phyloP scores from a whole-genome alignment of 2,888 invertebrate genomes.

The Lasius fuliginosus region DNA sequence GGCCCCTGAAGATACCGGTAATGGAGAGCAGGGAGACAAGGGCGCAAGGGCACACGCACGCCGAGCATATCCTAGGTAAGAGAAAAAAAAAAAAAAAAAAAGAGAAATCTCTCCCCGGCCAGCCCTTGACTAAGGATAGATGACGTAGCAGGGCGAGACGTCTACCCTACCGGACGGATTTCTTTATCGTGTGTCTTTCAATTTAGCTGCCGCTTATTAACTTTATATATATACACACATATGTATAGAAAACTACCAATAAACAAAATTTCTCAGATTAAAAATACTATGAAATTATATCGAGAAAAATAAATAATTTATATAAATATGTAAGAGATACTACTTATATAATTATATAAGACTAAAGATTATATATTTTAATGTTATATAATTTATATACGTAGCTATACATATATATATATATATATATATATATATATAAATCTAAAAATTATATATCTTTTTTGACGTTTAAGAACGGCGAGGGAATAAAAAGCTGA shows the following conservation, averaged over 20 bases:
- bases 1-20: slow-evolving; percentile 90
- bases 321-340: not conserved
- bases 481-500: not conserved
- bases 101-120: slow-evolving; percentile 9
- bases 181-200: slow-evolving; percentile 20
- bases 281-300: not conserved
- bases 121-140: slow-evolving; percentile 20
- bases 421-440: no score
- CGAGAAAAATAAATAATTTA: not conserved
- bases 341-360: no score
- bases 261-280: not conserved
- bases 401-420: no score
- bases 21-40: slow-evolving; percentile 92
- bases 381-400: no score
- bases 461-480: not conserved
- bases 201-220: slow-evolving; percentile 9
- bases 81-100: slow-evolving; percentile 18
- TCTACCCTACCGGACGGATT: slow-evolving; percentile 16
- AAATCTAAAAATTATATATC: no score
- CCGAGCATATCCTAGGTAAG: slow-evolving; percentile 92
- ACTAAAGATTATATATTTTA: no score
- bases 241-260: not conserved
- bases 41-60: slow-evolving; percentile 88
- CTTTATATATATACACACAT: not conserved
- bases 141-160: slow-evolving; percentile 41